Percentiles rank a stretch among this genome's conserved stretches.
Conservation (phyloP, 1,140 invertebrate species). For the Samia ricini region DNA sequence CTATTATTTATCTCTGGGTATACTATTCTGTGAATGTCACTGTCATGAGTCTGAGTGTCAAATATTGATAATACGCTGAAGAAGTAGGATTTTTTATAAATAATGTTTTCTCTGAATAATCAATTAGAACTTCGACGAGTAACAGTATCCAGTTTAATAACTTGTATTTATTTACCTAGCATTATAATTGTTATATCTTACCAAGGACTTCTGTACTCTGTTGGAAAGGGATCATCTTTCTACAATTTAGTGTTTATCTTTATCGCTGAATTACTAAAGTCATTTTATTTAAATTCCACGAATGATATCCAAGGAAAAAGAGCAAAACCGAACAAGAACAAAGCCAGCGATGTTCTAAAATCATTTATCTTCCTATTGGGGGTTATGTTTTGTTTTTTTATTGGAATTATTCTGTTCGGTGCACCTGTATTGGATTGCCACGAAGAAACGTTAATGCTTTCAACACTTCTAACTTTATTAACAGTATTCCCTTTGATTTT, state of each 20-base stretch:
- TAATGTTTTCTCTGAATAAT: slow-evolving; percentile 57
- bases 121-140: slow-evolving; percentile 58
- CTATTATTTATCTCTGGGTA: too few relatives aligned
- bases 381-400: slow-evolving; percentile 77
- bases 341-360: slow-evolving; percentile 51
- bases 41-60: background rate
- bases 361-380: slow-evolving; percentile 49
- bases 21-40: too few relatives aligned
- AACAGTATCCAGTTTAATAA: slow-evolving; percentile 57
- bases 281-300: slow-evolving; percentile 53
- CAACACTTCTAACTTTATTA: slow-evolving; percentile 81
- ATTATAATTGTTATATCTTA: slow-evolving; percentile 66
- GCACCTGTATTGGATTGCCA: slow-evolving; percentile 82
- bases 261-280: slow-evolving; percentile 59
- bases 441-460: slow-evolving; percentile 86
- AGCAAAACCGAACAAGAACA: slow-evolving; percentile 45
- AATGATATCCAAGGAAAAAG: slow-evolving; percentile 50
- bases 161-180: slow-evolving; percentile 69
- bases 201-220: slow-evolving; percentile 65
- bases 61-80: background rate
- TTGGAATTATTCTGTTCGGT: slow-evolving; percentile 85
- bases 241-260: slow-evolving; percentile 64
- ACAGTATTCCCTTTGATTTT: slow-evolving; percentile 82
- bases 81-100: background rate
- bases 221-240: slow-evolving; percentile 63